Base-by-base conservation (phyloP, 2,888 invertebrate genomes). In the Pseudanteris insignis region DNA sequence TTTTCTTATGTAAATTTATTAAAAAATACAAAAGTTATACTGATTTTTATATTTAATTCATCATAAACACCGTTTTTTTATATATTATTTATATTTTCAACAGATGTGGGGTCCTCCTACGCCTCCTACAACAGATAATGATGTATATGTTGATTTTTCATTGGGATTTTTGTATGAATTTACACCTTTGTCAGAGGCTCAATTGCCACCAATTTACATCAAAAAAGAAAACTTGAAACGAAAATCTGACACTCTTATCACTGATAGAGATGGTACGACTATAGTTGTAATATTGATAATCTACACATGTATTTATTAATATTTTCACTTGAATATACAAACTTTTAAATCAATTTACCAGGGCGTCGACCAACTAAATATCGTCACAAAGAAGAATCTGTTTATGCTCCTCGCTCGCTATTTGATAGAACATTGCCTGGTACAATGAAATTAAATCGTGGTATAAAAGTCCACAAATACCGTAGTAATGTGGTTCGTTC, bases 101-200 rank as follows among this genome's bases (percentile, higher is more conserved):
- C 81, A 96, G 96, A 88, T 94, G 85, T 98, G 97, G 96, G 89
- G 92, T 69, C 97, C 97, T 46, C 97, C 96, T 51, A 97, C 97
- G 11, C 97, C 97, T 54, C 96, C 97, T 7, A 89, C 91, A 78
- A 92, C 92, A 78, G 95, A 95, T 72, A 89, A 89, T 75, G 97
- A 97, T 80, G 85, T 95, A 51, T 95, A 95, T 83, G 88, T 94
- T 67, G 96, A 97, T 79, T 86, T 87, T 68, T 89, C 91, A 59
- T 82, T 94, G 79, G 86, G 89, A 61, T 91, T 93, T 76, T 85
- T 96, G 63, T 97, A 97, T 82, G 91, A 94, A 60, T 82, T 85
- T 67, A 83, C 83, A 10, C 84, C 83, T 28, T 91, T 94, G 85
- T 83, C 89, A 5, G 96, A 94, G 75, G 83, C 88, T 1, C 88